Percentiles rank a stretch among this genome's conserved stretches.
Conservation (phyloP, 2,113 vertebrate genomes). For the Suncus etruscus region DNA sequence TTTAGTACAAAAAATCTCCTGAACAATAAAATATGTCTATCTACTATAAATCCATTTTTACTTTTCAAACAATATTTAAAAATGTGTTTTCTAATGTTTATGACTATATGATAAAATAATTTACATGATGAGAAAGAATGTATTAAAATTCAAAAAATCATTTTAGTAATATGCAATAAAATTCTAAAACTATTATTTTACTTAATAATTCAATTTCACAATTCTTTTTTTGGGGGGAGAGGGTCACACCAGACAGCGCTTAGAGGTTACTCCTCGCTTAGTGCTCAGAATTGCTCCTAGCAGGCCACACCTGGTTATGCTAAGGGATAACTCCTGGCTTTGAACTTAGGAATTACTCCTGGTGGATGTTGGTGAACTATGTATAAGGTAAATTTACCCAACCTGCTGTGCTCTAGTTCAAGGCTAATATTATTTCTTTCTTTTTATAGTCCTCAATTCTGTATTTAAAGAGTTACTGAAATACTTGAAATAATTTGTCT, state of each 20-base stretch:
- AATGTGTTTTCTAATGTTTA: slow-evolving; percentile 3
- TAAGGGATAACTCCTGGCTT: no score
- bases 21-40: slow-evolving; percentile 1
- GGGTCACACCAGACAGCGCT: no score
- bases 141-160: not conserved
- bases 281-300: not conserved
- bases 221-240: not conserved
- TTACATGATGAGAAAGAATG: not conserved
- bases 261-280: no score
- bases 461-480: not conserved
- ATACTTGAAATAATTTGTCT: not conserved
- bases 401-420: no score
- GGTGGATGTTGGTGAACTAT: no score
- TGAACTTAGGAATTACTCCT: no score
- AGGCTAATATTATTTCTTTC: no score
- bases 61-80: slow-evolving; percentile 38
- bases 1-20: slow-evolving; percentile 7
- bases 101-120: not conserved
- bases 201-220: not conserved
- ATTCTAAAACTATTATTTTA: not conserved
- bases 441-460: no score
- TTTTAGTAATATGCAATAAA: not conserved
- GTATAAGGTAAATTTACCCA: no score
- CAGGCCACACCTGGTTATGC: no score
- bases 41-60: not conserved